These are phyloP conservation scores for Lepetodrilus schrolli DNA, from an alignment of 2,888 invertebrate genomes.

Conservation along the genomic window DNA sequence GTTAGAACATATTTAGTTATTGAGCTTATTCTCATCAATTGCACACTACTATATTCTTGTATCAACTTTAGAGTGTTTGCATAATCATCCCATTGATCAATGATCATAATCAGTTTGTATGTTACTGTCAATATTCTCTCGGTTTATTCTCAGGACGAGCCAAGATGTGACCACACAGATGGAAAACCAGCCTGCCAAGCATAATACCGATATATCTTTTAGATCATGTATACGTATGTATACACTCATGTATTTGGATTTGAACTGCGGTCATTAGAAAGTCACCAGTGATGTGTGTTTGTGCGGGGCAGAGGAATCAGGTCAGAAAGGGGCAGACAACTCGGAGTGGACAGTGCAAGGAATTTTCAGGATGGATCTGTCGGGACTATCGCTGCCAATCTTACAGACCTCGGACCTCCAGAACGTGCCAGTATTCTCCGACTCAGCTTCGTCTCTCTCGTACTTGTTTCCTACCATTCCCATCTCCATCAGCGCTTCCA, in stretches of 20 bases:
- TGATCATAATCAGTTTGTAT: no score
- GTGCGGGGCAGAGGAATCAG: constrained; percentile 32
- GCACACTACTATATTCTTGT: no score
- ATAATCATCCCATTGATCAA: no score
- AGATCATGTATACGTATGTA: neutral
- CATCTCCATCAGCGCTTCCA: constrained; percentile 22
- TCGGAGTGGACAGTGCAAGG: constrained; percentile 17
- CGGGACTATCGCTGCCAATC: constrained; percentile 24
- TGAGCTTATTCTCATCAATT: no score
- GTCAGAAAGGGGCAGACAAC: constrained; percentile 34
- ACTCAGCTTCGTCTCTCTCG: constrained; percentile 10
- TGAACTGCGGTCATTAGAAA: neutral
- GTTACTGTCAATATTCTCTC: neutral
- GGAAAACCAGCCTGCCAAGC: neutral
- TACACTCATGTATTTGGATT: neutral
- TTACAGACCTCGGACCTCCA: constrained; percentile 26
- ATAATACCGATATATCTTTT: neutral
- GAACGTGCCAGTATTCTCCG: constrained; percentile 12
- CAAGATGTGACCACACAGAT: constrained; percentile 16
- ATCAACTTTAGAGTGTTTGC: no score
- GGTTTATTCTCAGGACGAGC: neutral
- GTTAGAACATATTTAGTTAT: no score
- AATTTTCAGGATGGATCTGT: constrained; percentile 29
- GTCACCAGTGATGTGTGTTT: constrained; percentile 31
- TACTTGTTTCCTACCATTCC: constrained; percentile 26